Evolutionary conservation across 2,888 invertebrate species (phyloP).

Genomic region (Crepidodera aurea): DNA sequence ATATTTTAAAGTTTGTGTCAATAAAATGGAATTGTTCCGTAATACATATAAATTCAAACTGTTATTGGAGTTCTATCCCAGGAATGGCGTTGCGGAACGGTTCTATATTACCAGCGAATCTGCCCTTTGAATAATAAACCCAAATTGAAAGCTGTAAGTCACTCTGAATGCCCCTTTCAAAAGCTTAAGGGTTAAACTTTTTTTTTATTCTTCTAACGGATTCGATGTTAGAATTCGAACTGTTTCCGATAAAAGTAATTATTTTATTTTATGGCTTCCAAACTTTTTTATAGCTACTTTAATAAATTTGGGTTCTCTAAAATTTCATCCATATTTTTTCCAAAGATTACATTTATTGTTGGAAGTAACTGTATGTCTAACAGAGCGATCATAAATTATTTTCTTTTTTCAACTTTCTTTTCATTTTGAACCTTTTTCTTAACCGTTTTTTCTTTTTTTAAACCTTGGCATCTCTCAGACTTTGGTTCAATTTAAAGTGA

Average conservation of each 20-base stretch:
- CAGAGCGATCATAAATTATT: too few species aligned
- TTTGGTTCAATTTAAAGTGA: too few species aligned
- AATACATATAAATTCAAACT: constrained; percentile 57
- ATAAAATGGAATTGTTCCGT: constrained; percentile 56
- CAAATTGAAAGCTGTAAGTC: constrained; percentile 35
- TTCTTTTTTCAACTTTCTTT: too few species aligned
- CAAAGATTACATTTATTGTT: too few species aligned
- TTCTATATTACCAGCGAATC: constrained; percentile 45
- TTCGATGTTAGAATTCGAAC: neutral
- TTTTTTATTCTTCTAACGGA: constrained; percentile 14
- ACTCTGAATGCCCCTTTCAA: constrained; percentile 21
- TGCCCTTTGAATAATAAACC: constrained; percentile 45
- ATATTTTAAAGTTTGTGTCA: constrained; percentile 56
- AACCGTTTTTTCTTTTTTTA: too few species aligned
- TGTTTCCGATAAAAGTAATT: neutral
- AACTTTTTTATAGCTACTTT: too few species aligned
- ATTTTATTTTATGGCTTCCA: neutral
- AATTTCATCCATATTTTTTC: too few species aligned
- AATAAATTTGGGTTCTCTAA: too few species aligned
- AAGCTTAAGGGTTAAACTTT: constrained; percentile 21
- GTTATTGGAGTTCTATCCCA: constrained; percentile 50
- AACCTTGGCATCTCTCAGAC: too few species aligned
- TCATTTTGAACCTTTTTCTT: too few species aligned
- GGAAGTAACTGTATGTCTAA: too few species aligned
- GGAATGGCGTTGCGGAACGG: constrained; percentile 40